phyloP scores from a whole-genome alignment of 2,888 invertebrate genomes.

The Meta bourneti region DNA sequence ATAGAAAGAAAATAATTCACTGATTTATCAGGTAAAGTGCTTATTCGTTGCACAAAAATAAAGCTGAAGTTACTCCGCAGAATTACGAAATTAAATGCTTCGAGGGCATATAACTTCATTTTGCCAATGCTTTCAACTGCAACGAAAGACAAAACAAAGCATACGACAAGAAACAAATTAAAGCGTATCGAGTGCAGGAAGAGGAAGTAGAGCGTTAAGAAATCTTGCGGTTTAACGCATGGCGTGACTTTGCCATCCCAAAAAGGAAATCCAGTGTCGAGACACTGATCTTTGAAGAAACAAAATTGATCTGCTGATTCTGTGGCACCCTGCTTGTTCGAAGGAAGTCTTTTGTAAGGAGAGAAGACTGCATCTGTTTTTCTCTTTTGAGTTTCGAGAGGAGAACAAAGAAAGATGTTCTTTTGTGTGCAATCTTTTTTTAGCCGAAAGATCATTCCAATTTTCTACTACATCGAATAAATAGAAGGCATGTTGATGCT shows the following conservation, averaged over 20 bases:
- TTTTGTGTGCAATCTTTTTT: background rate
- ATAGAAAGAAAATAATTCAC: too few relatives aligned
- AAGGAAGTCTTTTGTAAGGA: background rate
- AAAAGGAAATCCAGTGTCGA: background rate
- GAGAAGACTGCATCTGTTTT: background rate
- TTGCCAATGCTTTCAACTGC: background rate
- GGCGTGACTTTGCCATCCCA: background rate
- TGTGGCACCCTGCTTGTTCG: background rate
- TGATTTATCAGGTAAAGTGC: too few relatives aligned
- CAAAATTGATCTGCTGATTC: background rate
- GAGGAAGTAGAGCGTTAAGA: background rate
- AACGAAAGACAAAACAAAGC: background rate
- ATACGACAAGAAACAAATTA: background rate
- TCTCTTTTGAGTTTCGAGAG: background rate
- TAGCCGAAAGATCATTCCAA: background rate
- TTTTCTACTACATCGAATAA: background rate
- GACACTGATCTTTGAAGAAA: background rate
- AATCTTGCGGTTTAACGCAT: background rate
- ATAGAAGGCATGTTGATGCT: background rate
- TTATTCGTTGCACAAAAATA: too few relatives aligned
- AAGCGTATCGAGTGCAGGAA: background rate
- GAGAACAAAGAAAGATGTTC: background rate
- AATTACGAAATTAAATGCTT: too few relatives aligned
- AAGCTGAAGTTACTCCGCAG: too few relatives aligned
- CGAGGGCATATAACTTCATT: background rate